phyloP scores from a whole-genome alignment of 2,888 invertebrate species.

The Sesia bembeciformis region DNA sequence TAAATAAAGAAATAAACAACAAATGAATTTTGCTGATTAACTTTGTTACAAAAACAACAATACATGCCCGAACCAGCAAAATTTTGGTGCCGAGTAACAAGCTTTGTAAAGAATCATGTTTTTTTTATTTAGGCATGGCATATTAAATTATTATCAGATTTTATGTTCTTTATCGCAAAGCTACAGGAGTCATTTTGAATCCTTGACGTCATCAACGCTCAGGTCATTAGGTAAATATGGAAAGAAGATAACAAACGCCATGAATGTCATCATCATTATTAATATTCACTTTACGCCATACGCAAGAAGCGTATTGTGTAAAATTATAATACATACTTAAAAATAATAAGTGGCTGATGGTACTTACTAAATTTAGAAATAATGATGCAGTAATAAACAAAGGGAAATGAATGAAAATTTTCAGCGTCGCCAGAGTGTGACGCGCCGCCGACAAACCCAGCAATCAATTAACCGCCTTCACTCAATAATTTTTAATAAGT shows the following conservation, averaged over 20 bases:
- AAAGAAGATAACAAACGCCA: constrained; percentile 9
- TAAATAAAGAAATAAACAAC: too few species aligned
- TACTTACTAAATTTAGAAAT: background rate
- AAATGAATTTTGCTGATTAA: too few species aligned
- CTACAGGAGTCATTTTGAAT: background rate
- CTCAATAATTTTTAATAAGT: constrained; percentile 73
- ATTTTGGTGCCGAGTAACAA: too few species aligned
- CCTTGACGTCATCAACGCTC: constrained; percentile 7
- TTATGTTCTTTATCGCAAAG: background rate
- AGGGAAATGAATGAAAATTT: constrained; percentile 6
- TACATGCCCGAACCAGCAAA: too few species aligned
- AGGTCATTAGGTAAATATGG: constrained; percentile 9
- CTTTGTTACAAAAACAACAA: too few species aligned
- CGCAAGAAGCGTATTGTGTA: background rate
- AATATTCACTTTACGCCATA: background rate
- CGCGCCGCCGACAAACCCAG: constrained; percentile 11
- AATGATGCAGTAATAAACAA: background rate
- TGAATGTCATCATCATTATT: constrained; percentile 5
- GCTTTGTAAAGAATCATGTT: too few species aligned
- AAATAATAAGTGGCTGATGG: constrained; percentile 12
- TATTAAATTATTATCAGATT: background rate
- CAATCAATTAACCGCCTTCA: constrained; percentile 65
- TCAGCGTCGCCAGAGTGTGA: background rate
- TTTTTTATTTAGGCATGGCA: too few species aligned
- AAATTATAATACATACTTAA: constrained; percentile 22